Evolutionary conservation across 2,113 vertebrate genomes (phyloP).

Genomic region (Tragelaphus buxtoni): DNA sequence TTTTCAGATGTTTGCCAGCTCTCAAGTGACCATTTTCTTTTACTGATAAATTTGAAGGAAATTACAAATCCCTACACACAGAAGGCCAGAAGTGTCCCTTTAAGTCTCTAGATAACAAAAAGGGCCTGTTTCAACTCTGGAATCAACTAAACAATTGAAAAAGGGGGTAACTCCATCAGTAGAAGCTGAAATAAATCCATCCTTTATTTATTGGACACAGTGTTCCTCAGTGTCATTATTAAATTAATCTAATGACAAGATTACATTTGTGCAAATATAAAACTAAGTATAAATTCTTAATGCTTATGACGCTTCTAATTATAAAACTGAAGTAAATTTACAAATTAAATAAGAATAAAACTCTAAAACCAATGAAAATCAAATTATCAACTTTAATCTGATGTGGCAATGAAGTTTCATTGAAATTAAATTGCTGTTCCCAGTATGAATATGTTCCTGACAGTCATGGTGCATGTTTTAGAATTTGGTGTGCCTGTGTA

Average conservation of each 20-base stretch:
- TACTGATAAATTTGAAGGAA: slow-evolving; percentile 59
- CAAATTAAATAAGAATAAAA: slow-evolving; percentile 19
- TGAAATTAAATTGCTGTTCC: background rate
- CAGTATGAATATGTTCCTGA: background rate
- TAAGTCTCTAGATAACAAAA: slow-evolving; percentile 42
- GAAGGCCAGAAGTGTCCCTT: slow-evolving; percentile 3
- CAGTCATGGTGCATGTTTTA: background rate
- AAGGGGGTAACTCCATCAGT: background rate
- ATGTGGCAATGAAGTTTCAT: background rate
- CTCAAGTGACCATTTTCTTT: slow-evolving; percentile 41
- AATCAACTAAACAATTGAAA: background rate
- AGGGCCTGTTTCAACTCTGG: background rate
- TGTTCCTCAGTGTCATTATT: background rate
- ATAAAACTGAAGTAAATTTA: slow-evolving; percentile 11
- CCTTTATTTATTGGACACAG: background rate
- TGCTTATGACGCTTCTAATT: slow-evolving; percentile 30
- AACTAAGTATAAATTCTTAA: slow-evolving; percentile 22
- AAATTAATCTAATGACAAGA: background rate
- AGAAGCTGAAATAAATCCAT: background rate
- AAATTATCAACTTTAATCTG: slow-evolving; percentile 35
- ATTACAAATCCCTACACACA: background rate
- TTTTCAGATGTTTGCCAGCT: slow-evolving; percentile 57
- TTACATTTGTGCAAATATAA: slow-evolving; percentile 16
- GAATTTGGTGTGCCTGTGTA: background rate
- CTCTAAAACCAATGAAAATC: slow-evolving; percentile 24